Percentiles rank a stretch among this genome's conserved stretches.
Conservation (phyloP, 2,113 vertebrate genomes). For the Chauna torquata region DNA sequence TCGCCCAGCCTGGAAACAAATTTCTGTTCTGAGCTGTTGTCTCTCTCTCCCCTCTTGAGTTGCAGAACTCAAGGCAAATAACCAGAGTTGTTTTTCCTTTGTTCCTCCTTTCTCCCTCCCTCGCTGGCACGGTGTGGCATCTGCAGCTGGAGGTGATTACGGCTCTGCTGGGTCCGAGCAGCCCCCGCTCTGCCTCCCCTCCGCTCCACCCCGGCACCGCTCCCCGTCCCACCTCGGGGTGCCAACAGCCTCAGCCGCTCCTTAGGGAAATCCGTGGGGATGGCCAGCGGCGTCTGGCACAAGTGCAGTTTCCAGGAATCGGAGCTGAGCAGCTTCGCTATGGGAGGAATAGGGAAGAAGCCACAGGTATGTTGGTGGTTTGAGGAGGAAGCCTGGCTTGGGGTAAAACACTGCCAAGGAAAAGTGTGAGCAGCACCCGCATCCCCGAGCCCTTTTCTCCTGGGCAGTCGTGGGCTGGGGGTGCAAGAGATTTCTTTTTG, state of each 20-base stretch:
- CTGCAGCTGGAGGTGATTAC: background rate
- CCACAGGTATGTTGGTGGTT: background rate
- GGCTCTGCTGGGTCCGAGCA: background rate
- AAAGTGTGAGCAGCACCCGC: fast-evolving
- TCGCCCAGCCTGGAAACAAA: background rate
- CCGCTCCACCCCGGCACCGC: fast-evolving
- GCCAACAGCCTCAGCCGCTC: background rate
- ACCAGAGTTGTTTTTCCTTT: background rate
- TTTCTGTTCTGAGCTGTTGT: background rate
- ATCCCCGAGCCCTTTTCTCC: background rate
- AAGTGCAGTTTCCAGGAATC: background rate
- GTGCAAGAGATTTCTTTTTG: background rate
- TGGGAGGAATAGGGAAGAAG: background rate
- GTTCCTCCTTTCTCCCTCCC: background rate
- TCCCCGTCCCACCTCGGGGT: background rate
- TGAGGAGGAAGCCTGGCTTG: background rate
- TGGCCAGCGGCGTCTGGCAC: background rate
- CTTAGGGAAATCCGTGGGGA: background rate
- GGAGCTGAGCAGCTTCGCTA: background rate
- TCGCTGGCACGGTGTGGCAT: fast-evolving
- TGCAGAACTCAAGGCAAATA: background rate
- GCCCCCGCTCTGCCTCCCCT: background rate
- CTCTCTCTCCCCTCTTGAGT: background rate
- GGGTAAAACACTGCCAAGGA: fast-evolving
- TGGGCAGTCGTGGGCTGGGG: background rate